Base-by-base conservation (phyloP, 1,140 invertebrate species). In the Aleiodes sp. region DNA sequence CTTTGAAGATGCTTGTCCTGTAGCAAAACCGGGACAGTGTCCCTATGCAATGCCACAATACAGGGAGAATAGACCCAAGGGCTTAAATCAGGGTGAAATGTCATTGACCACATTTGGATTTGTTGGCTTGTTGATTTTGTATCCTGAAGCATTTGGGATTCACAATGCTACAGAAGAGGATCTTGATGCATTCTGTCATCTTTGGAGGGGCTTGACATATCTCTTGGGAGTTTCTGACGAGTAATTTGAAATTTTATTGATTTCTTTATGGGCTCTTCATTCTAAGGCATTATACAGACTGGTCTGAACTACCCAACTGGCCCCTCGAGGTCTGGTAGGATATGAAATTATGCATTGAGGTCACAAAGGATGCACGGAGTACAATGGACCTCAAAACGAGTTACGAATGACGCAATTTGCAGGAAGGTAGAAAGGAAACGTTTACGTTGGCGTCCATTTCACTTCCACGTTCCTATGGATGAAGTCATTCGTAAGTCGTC, bases 141-240 rank as follows among this genome's bases (percentile, higher is more conserved):
- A 89, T 28, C 90, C 92, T 0, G 76, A 90, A 52, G 78, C 86
- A 14, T 88, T 94, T 59, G 92, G 93, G 0, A 83, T 94, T 1
- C 77, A 85, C 21, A 46, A 86, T 10, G 79, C 78, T 0, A 86
- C 81, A 4, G 77, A 87, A 3, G 87, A 91, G 14, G 91, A 92
- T 46, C 76, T 92, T 2, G 91, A 93, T 39, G 90, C 89, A n/a
- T 92, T 93, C 66, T 84, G 92, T 16, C 93, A 96, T 78, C 88
- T 94, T 70, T 96, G 94, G 94, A 88, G 90, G 46, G 90, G 92
- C 3, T 88, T 96, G 9, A 94, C 94, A 1, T 90, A 92, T 77
- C 81, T 93, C 66, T 85, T 96, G 31, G 95, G 95, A 0, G 89
- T 96, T 1, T 89, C 94, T 60, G 94, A 96, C 76, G 88, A 88